Conservation (phyloP, 1,140 invertebrate genomes). For the Acromyrmex charruanus region DNA sequence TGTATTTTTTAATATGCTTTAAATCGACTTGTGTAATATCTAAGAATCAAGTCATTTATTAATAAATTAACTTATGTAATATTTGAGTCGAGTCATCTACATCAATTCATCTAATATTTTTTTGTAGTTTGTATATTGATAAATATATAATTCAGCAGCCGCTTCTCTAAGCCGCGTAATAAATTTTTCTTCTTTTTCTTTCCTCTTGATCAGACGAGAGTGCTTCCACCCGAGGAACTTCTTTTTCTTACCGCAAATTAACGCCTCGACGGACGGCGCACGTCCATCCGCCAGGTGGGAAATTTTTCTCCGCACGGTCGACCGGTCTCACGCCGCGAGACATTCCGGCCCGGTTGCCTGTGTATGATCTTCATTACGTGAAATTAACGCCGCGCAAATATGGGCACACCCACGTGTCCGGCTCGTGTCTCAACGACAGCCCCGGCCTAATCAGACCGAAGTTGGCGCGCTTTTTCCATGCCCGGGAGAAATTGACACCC, state of each 20-base stretch:
- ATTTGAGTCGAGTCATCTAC: background rate
- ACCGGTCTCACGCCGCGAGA: constrained; percentile 54
- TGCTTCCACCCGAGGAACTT: background rate
- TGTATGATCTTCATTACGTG: constrained; percentile 71
- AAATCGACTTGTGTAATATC: background rate
- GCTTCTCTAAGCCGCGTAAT: background rate
- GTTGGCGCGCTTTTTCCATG: constrained; percentile 46
- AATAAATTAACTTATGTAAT: background rate
- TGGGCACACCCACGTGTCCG: constrained; percentile 60
- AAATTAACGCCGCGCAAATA: constrained; percentile 72
- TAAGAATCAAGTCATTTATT: background rate
- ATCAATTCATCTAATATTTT: background rate
- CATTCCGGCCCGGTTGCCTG: constrained; percentile 60
- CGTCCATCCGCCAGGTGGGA: constrained; percentile 38
- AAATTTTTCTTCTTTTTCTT: constrained; percentile 21
- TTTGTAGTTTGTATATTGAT: background rate
- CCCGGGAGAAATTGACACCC: constrained; percentile 65
- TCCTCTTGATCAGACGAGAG: background rate
- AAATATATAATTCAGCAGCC: background rate
- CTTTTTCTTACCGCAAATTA: constrained; percentile 65
- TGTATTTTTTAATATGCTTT: background rate
- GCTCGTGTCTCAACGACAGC: constrained; percentile 58
- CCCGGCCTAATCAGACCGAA: background rate
- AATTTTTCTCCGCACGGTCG: constrained; percentile 20
- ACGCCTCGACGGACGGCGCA: constrained; percentile 26